These are phyloP conservation scores for Thomomys bottae DNA, from an alignment of 2,113 vertebrate genomes.

Conservation along the genomic window DNA sequence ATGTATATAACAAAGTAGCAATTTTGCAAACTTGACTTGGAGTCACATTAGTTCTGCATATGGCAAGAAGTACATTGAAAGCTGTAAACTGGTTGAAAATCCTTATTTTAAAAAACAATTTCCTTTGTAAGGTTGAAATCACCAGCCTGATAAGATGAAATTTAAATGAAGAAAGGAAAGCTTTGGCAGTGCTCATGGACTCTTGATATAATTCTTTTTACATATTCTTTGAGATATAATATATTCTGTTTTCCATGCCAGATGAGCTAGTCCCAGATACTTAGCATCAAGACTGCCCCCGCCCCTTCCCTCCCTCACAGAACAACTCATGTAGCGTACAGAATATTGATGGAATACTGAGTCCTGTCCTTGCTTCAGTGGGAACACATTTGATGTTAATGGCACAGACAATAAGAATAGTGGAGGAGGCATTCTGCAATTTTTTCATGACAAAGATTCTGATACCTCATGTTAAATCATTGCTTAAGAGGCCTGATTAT, in stretches of 20 bases:
- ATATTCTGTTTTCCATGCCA: constrained; percentile 45
- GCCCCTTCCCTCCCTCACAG: neutral
- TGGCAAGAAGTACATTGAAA: constrained; percentile 39
- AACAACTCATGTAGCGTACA: neutral
- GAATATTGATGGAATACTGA: constrained; percentile 32
- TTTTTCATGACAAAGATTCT: constrained; percentile 55
- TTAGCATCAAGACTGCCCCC: constrained; percentile 10
- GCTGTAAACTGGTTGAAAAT: constrained; percentile 55
- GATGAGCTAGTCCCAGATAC: constrained; percentile 43
- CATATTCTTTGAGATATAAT: constrained; percentile 71
- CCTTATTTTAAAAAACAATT: constrained; percentile 10
- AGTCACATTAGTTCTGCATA: constrained; percentile 57
- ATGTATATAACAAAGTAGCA: constrained; percentile 49
- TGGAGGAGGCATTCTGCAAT: constrained; percentile 66
- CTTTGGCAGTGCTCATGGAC: constrained; percentile 66
- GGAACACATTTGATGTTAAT: constrained; percentile 62
- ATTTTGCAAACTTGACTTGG: constrained; percentile 59
- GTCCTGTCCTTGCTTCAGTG: constrained; percentile 44
- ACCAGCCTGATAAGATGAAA: constrained; percentile 44
- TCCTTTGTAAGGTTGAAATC: constrained; percentile 50
- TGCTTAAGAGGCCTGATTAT: constrained; percentile 52
- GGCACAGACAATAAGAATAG: constrained; percentile 46
- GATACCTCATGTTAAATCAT: constrained; percentile 58
- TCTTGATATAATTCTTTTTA: constrained; percentile 57
- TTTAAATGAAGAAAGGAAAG: constrained; percentile 64